Base-by-base conservation (phyloP, 2,113 vertebrate species). In the Melospiza georgiana region DNA sequence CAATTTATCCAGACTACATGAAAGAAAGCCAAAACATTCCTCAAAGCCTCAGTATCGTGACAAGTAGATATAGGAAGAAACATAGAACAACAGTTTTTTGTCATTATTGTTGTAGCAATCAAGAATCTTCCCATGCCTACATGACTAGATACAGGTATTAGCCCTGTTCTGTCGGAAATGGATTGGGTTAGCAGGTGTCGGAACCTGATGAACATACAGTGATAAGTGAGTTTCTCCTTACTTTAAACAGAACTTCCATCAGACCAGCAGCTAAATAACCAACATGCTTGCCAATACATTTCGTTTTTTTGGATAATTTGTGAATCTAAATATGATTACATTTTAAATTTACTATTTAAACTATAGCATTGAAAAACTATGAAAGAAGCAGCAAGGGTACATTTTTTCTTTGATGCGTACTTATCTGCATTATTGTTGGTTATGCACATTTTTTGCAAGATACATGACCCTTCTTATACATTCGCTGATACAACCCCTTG, bases 201-300 rank as follows among this genome's bases (percentile, higher is more conserved):
- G 87, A 97, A 97, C 97, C 98, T 98, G 98, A 98, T 98, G 98
- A 95, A 97, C 96, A 96, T 86, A 98, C 98, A 98, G 98, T 98
- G 98, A 98, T 98, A 98, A 98, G 98, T 98, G 98, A 98, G 97
- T 98, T 98, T 98, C 97, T 97, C 87, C 66, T 96, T 97, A 93
- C 92, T 96, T 97, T 95, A 95, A 97, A 96, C 5, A 92, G 86
- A 95, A 76, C 85, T 97, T 98, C 95, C 94, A 97, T 97, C 97
- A 97, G 97, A 97, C 92, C 98, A 98, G 98, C 98, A 98, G 98
- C 98, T 97, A 98, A 97, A 96, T 94, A 94, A 96, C 61, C 91
- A 92, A 78, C 62, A 86, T 76, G 51, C 85, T 95, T 97, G 94
- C 95, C 96, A 95, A 89, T 93, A 92, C 58, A 61, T 95, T 95